Conservation (phyloP, 1,140 invertebrate species). For the Hycleus phaleratus region DNA sequence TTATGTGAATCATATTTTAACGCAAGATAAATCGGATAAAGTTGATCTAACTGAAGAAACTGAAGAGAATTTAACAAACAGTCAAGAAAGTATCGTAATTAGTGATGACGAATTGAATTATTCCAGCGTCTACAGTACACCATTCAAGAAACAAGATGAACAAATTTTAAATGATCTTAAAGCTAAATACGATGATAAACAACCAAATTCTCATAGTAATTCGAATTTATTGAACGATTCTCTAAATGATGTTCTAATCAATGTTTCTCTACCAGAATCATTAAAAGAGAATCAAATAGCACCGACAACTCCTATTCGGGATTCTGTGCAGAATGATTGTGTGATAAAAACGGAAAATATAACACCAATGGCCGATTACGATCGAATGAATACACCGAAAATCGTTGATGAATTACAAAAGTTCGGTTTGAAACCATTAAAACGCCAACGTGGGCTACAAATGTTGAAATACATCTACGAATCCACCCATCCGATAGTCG, state of each 20-base stretch:
- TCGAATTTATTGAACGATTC: conserved; percentile 16
- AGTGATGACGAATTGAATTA: conserved; percentile 36
- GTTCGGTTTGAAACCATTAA: conserved; percentile 51
- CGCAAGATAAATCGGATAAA: not conserved
- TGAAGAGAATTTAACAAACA: conserved; percentile 5
- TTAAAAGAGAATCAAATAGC: not conserved
- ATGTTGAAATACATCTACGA: conserved; percentile 39
- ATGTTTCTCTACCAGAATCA: conserved; percentile 1
- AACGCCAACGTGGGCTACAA: conserved; percentile 39
- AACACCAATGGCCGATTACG: conserved; percentile 48
- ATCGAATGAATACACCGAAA: conserved; percentile 44
- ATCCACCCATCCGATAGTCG: conserved; percentile 33
- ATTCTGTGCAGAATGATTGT: conserved; percentile 3
- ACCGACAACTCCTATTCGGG: not conserved
- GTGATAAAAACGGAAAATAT: conserved; percentile 46
- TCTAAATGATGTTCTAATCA: conserved; percentile 13
- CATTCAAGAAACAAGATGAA: conserved; percentile 3
- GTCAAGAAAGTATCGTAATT: conserved; percentile 24
- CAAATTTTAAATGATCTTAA: conserved; percentile 3
- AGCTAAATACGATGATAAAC: conserved; percentile 8
- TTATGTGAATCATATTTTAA: conserved; percentile 14
- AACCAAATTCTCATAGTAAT: too few species aligned
- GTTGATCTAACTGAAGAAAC: not conserved
- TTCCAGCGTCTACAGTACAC: conserved; percentile 19
- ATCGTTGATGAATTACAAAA: conserved; percentile 47